A percentile compares a stretch with the other conserved stretches of the same genome.
These are phyloP conservation scores for Sylvia atricapilla DNA, from an alignment of 2,113 vertebrate genomes.

Conservation along the genomic window DNA sequence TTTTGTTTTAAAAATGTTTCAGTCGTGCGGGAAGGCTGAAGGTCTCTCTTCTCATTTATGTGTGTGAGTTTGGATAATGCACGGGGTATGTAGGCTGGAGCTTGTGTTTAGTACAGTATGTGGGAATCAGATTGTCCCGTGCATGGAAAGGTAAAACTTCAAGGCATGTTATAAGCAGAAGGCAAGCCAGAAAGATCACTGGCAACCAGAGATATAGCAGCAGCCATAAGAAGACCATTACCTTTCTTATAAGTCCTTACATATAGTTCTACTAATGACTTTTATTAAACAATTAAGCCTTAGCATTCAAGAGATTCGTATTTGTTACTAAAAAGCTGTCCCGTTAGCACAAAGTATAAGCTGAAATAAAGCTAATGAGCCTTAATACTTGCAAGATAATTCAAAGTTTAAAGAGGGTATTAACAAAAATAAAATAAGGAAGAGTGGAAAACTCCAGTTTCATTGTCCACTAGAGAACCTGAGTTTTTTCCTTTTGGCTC, in stretches of 20 bases:
- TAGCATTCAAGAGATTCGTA: constrained; percentile 55
- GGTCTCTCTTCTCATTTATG: neutral
- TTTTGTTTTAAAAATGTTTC: neutral
- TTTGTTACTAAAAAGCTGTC: constrained; percentile 42
- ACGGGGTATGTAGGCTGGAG: rapidly evolving
- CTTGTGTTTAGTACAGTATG: neutral
- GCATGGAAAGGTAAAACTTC: neutral
- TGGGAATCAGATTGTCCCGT: neutral
- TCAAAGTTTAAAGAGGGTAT: constrained; percentile 63
- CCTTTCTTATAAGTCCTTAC: constrained; percentile 14
- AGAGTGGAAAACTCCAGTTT: constrained; percentile 50
- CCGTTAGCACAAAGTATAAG: constrained; percentile 67
- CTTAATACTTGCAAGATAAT: constrained; percentile 58
- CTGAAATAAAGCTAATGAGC: constrained; percentile 66
- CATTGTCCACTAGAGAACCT: constrained; percentile 52
- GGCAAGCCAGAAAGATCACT: neutral
- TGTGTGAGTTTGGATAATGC: neutral
- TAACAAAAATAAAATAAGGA: constrained; percentile 67
- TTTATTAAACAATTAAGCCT: constrained; percentile 62
- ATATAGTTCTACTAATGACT: constrained; percentile 37
- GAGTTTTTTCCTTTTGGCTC: constrained; percentile 52
- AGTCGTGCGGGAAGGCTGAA: neutral
- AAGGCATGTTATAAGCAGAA: neutral
- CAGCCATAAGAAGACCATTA: constrained; percentile 14
- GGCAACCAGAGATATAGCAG: neutral